Evolutionary conservation across 1,140 invertebrate species (phyloP).

Genomic region (Mizuhopecten yessoensis): DNA sequence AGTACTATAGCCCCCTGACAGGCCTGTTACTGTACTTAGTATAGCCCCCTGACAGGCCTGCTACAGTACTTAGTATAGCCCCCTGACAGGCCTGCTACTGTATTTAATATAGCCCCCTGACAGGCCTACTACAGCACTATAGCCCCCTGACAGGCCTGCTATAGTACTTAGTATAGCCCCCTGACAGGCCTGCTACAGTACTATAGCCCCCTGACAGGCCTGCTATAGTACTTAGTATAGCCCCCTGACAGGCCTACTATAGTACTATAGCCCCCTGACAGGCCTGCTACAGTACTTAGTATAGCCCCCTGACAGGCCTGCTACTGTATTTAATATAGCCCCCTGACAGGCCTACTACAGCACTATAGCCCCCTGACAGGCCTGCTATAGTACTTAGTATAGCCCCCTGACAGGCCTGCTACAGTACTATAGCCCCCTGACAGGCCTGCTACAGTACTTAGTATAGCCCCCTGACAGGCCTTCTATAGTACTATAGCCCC

Average conservation of each 20-base stretch:
- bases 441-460: too few relatives aligned
- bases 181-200: background rate
- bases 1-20: too few relatives aligned
- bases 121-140: too few relatives aligned
- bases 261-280: background rate
- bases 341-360: background rate
- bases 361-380: background rate
- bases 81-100: background rate
- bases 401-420: too few relatives aligned
- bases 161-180: background rate
- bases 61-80: background rate
- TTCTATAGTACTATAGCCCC: too few relatives aligned
- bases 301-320: background rate
- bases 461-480: too few relatives aligned
- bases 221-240: background rate
- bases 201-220: background rate
- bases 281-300: background rate
- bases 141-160: too few relatives aligned
- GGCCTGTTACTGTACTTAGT: background rate
- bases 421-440: too few relatives aligned
- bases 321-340: background rate
- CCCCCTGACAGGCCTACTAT: background rate
- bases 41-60: background rate
- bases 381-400: background rate
- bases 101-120: too few relatives aligned